Evolutionary conservation across 2,113 vertebrate genomes (phyloP).

Genomic region (Empidonax alnorum): DNA sequence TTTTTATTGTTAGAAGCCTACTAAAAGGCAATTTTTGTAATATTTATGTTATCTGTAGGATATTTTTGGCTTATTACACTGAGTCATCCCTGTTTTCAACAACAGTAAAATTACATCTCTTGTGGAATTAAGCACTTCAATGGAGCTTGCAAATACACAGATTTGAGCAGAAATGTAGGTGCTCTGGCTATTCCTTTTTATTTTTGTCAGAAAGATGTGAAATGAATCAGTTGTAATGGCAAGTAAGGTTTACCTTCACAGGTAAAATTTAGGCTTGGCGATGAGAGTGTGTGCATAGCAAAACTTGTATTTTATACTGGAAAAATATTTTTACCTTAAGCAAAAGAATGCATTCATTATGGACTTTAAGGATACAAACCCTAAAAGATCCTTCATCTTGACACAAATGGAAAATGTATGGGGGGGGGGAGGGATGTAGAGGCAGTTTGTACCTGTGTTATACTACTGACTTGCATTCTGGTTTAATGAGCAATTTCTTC

Average conservation of each 20-base stretch:
- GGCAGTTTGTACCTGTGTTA: neutral
- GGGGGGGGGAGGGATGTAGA: neutral
- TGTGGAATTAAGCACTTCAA: neutral
- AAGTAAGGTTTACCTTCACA: neutral
- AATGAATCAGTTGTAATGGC: neutral
- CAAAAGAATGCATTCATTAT: neutral
- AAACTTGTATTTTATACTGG: neutral
- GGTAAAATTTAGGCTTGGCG: neutral
- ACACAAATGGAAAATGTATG: neutral
- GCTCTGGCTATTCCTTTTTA: neutral
- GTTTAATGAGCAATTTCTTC: slow-evolving; percentile 68
- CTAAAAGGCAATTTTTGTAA: slow-evolving; percentile 39
- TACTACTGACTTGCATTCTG: slow-evolving; percentile 38
- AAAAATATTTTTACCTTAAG: neutral
- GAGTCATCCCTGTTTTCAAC: slow-evolving; percentile 1
- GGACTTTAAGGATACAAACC: neutral
- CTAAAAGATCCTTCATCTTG: neutral
- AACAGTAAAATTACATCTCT: neutral
- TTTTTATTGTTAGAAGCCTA: slow-evolving; percentile 59
- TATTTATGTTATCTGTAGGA: slow-evolving; percentile 54
- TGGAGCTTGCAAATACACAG: neutral
- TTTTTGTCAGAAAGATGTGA: neutral
- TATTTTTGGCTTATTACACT: slow-evolving; percentile 40
- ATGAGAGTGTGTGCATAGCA: neutral
- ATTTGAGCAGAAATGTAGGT: neutral